Evolutionary conservation across 2,797 vertebrate species (phyloP), one percentile per base, ranked within the genome.

Genomic region (Coracias cyanogaster): DNA sequence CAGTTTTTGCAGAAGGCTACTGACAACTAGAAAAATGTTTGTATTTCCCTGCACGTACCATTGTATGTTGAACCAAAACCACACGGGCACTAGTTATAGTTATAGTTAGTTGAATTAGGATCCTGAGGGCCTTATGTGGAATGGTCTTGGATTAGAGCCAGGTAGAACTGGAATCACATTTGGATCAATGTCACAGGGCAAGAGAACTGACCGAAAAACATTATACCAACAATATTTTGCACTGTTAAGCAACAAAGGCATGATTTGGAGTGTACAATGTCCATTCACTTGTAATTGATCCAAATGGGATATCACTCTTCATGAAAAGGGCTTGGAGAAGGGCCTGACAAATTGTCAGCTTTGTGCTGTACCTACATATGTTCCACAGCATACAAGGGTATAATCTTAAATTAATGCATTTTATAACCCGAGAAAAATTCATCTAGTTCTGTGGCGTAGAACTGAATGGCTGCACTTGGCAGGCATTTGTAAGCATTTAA

Each of bases 401-500:
- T 97, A 94, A 96, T 95, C 97, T 95, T 92, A 96, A 96, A 97
- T 98, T 97, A 98, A 97, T 96, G 94, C 29, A 54, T 95, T 98
- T 97, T 97, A 94, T 89, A 97, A 95, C 95, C 95, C 55, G 31
- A 95, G 90, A 71, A 95, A 96, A 97, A 97, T 95, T 92, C 95
- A 91, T 97, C 93, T 94, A 72, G 81, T 94, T 96, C 95, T 95
- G 89, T 85, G 77, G 86, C 18, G 87, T 91, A 96, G 96, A 96
- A 95, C 91, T 89, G 97, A 97, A 96, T 95, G 94, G 93, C 91
- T 91, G 81, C 89, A 90, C 77, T 94, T 95, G 95, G 93, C 96
- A 96, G 88, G 94, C 83, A 90, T 90, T 48, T 72, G 84, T 52
- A 20, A 88, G 86, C 91, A 60, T 90, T 91, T 91, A 93, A 97